Conservation (phyloP, 2,113 vertebrate species). For the Puffinus mauretanicus region DNA sequence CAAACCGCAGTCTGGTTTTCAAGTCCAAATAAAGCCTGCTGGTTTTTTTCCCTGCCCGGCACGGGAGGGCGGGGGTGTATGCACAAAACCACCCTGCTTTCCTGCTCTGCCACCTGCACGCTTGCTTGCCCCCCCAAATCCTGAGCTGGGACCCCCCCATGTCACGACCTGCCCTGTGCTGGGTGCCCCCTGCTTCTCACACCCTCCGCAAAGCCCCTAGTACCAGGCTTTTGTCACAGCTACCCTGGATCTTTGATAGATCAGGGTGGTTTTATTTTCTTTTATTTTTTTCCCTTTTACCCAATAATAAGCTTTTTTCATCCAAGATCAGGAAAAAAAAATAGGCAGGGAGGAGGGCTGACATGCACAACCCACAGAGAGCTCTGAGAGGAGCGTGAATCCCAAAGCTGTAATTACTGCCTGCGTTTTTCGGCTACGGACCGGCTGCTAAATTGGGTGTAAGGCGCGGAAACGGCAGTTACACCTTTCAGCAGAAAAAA, state of each 20-base stretch:
- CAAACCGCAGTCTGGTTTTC: background rate
- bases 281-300: background rate
- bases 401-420: slow-evolving; percentile 17
- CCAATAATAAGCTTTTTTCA: background rate
- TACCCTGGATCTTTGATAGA: background rate
- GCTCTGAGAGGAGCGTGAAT: background rate
- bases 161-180: background rate
- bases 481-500: background rate
- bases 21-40: background rate
- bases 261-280: background rate
- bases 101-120: background rate
- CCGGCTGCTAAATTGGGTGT: background rate
- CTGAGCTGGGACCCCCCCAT: rapidly evolving
- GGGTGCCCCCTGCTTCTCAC: background rate
- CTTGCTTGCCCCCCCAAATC: background rate
- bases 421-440: background rate
- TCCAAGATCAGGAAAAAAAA: background rate
- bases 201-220: background rate
- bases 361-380: background rate
- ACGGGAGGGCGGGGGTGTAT: too few species aligned
- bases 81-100: background rate
- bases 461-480: background rate
- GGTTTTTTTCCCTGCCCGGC: background rate
- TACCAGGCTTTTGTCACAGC: background rate
- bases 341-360: background rate